Base-by-base conservation (phyloP, 1,140 invertebrate species). In the Tetranychus urticae region DNA sequence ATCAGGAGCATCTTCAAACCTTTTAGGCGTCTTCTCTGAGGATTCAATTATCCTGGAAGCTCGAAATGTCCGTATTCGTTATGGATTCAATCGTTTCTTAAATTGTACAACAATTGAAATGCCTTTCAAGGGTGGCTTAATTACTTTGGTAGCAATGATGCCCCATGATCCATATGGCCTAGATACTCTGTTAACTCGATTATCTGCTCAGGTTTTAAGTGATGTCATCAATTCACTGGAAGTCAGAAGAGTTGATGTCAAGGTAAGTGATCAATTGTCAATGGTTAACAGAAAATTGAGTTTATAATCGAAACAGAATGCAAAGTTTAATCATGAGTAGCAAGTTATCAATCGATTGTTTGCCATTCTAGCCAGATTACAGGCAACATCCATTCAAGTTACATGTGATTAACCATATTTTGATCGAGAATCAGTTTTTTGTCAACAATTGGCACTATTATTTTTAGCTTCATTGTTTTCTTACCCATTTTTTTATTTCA, bases 101-200 rank as follows among this genome's bases (percentile, higher is more conserved):
- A 67, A 68, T 42, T 66, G 66, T 42, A 68, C 64, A 12, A 64
- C 61, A 13, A 61, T 69, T 10, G 68, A 69, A 56, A 64, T 69
- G 45, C 68, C 68, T 13, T 67, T 69, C 52, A 63, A 60, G 54
- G 67, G 64, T 50, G 67, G 68, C 4, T 46, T 67, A 23, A 48
- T 69, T 2, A 68, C 68, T 0, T 36, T 69, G 39, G 54, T 69
- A 2, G 50, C 62, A 23, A 58, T 69, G 48, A 61, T 68, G 31
- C 65, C 67, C 10, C 39, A 33, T 45, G 65, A 67, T 60, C 46
- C 60, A 2, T 54, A 63, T 8, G 64, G 62, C 35, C 59, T 65
- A 33, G 63, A 65, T 3, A 58, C 61, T 10, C 39, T 69, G 58
- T 54, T 69, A n/a, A 67, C 65, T 12, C 61, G 65, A 59, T 56